phyloP scores from a whole-genome alignment of 1,140 invertebrate species.

The Rhyacophila brunnea region DNA sequence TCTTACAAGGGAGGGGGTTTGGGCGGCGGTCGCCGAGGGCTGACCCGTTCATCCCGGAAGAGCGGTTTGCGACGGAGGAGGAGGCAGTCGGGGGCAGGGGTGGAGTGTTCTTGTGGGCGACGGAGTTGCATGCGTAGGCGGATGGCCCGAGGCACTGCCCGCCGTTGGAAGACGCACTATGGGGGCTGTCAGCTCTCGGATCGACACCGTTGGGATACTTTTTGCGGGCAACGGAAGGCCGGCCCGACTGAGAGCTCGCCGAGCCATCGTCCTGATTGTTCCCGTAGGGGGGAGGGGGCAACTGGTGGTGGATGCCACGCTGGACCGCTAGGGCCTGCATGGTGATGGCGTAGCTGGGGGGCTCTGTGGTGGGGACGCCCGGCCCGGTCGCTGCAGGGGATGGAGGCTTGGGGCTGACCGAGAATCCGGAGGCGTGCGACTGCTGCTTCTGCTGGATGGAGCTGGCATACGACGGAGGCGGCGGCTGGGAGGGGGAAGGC shows the following conservation, averaged over 20 bases:
- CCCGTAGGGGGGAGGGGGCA: slow-evolving; percentile 71
- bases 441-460: slow-evolving; percentile 73
- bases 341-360: slow-evolving; percentile 87
- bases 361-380: slow-evolving; percentile 79
- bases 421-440: slow-evolving; percentile 53
- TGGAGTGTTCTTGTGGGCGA: slow-evolving; percentile 42
- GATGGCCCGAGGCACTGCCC: slow-evolving; percentile 49
- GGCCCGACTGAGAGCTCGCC: slow-evolving; percentile 44
- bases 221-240: slow-evolving; percentile 52
- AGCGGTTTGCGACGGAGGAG: slow-evolving; percentile 32
- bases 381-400: slow-evolving; percentile 52
- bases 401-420: slow-evolving; percentile 57
- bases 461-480: slow-evolving; percentile 77
- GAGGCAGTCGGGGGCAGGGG: slow-evolving; percentile 51
- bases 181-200: slow-evolving; percentile 61
- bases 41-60: slow-evolving; percentile 30
- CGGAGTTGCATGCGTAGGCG: slow-evolving; percentile 45
- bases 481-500: slow-evolving; percentile 58
- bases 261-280: slow-evolving; percentile 54
- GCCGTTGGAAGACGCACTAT: slow-evolving; percentile 51
- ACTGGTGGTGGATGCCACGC: slow-evolving; percentile 61
- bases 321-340: slow-evolving; percentile 83
- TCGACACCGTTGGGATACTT: slow-evolving; percentile 53
- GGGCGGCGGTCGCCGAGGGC: slow-evolving; percentile 41
- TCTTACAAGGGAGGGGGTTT: slow-evolving; percentile 59